Base-by-base conservation (phyloP, 2,888 invertebrate species). In the Venusia cambrica region DNA sequence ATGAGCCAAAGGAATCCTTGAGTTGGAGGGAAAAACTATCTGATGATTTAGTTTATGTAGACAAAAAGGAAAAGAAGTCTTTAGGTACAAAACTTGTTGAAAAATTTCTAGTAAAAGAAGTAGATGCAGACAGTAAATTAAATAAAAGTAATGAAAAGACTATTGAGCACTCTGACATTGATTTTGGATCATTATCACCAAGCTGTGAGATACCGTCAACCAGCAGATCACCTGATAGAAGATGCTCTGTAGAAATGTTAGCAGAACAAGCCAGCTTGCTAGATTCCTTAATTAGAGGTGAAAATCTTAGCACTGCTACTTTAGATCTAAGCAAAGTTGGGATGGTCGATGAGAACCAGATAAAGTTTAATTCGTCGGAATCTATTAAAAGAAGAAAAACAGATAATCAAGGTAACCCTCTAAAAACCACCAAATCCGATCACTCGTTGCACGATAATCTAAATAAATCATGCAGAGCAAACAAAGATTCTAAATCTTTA, bases 81-180 rank as follows among this genome's bases (percentile, higher is more conserved):
- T 88, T 93, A 1, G 94, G 94, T 0, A 93, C 94, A 48, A 81
- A 92, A 49, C 77, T 95, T 32, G 89, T 93, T 8, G 94, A 95
- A 70, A 94, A 94, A 64, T 93, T 92, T 62, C 74, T 90, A 20
- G 91, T 94, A 11, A 90, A 89, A 55, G 90, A 92, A 57, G 85
- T 89, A 57, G 73, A 88, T 54, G 66, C 67, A 13, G 64, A 71
- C 9, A 16, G 12, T 3, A 51, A 46, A 41, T 38, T 12, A 5
- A 29, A 47, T 27, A 35, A 21, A 29, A 42, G 46, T 31, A 29
- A 42, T 18, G 39, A 38, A 22, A 21, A 6, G n/a, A 35, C 30
- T 26, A 43, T 36, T 22, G 44, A 47, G 28, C 25, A 20, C 2
- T 20, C 35, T 19, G 24, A 57, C 40, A 61, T 28, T 29, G 31